These are phyloP conservation scores for Glossophaga mutica DNA, from an alignment of 2,797 vertebrate genomes.

Conservation along the genomic window DNA sequence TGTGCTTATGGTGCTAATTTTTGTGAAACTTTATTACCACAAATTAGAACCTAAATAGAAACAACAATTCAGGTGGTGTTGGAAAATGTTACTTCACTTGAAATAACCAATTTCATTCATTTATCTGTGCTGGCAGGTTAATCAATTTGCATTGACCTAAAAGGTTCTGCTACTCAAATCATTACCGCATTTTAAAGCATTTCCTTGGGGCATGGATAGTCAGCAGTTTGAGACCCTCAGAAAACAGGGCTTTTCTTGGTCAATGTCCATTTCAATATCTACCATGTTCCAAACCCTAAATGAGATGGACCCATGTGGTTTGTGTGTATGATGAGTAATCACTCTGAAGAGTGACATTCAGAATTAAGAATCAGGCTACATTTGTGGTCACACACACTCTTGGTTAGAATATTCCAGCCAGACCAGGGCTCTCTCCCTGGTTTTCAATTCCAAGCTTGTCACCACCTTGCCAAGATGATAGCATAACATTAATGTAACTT, in stretches of 20 bases:
- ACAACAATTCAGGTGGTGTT: neutral
- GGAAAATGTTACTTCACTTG: neutral
- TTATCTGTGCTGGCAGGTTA: neutral
- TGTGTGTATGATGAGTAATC: neutral
- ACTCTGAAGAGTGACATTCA: neutral
- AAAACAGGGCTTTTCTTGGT: neutral
- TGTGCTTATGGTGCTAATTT: neutral
- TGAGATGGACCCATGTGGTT: neutral
- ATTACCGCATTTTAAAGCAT: neutral
- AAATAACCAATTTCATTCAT: neutral
- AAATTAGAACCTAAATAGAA: neutral
- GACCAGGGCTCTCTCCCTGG: neutral
- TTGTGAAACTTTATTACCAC: neutral
- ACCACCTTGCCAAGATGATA: neutral
- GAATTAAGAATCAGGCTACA: neutral
- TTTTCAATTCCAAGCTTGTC: neutral
- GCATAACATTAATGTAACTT: neutral
- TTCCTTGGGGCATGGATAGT: neutral
- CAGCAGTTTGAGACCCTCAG: neutral
- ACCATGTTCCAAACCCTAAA: neutral
- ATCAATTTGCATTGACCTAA: neutral
- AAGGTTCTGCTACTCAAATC: neutral
- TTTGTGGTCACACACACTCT: neutral
- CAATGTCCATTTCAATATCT: neutral
- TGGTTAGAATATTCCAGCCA: neutral